Conservation (phyloP, 2,888 invertebrate genomes). For the Sminthurides aquaticus region DNA sequence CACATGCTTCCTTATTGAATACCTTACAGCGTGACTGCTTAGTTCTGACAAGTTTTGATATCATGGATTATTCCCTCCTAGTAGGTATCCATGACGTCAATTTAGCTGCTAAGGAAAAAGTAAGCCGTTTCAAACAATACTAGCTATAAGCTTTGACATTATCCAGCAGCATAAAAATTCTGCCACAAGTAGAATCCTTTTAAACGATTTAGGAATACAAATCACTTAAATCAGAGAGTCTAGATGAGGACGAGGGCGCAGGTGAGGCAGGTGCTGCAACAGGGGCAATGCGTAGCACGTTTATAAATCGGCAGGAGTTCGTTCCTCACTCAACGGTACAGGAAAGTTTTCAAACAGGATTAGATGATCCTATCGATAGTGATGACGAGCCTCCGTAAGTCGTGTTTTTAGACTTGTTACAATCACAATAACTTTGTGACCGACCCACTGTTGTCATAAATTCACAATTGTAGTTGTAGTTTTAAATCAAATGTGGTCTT, state of each 20-base stretch:
- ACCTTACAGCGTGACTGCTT: conserved; percentile 96
- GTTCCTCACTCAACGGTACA: conserved; percentile 96
- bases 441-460: too few relatives aligned
- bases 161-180: too few relatives aligned
- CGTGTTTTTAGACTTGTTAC: conserved; percentile 16
- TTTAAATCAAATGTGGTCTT: too few relatives aligned
- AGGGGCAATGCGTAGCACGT: conserved; percentile 58
- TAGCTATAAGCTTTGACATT: conserved; percentile 52
- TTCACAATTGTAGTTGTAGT: too few relatives aligned
- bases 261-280: neutral
- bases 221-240: conserved; percentile 48
- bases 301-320: conserved; percentile 81
- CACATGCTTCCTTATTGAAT: conserved; percentile 88
- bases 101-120: conserved; percentile 77
- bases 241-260: conserved; percentile 47
- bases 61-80: conserved; percentile 98
- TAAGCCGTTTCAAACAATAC: too few relatives aligned
- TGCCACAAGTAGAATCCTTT: too few relatives aligned
- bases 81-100: conserved; percentile 97
- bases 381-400: conserved; percentile 96
- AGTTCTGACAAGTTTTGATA: conserved; percentile 70
- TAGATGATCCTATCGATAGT: conserved; percentile 90
- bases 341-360: conserved; percentile 96
- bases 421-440: neutral
- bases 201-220: conserved; percentile 48